Evolutionary conservation across 2,888 invertebrate genomes (phyloP).

Genomic region (Girardia tigrina): DNA sequence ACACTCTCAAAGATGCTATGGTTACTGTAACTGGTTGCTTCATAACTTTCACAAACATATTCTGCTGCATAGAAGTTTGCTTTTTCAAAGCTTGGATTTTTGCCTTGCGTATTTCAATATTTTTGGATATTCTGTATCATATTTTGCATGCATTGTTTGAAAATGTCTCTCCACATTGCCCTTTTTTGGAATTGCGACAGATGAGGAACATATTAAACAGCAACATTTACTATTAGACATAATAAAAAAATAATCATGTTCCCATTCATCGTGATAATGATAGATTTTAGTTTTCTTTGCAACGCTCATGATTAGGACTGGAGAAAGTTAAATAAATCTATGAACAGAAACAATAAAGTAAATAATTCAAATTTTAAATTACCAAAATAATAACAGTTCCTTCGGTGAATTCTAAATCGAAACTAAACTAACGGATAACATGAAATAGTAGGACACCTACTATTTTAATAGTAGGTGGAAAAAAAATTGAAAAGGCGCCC

Average conservation of each 20-base stretch:
- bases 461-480: too few species aligned
- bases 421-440: too few species aligned
- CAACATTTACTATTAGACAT: background rate
- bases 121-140: background rate
- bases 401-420: too few species aligned
- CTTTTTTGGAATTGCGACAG: background rate
- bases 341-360: too few species aligned
- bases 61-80: background rate
- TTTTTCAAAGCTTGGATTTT: background rate
- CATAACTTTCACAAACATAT: background rate
- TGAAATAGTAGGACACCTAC: too few species aligned
- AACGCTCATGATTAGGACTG: too few species aligned
- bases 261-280: background rate
- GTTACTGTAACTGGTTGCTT: background rate
- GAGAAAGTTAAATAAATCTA: too few species aligned
- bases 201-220: background rate
- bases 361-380: too few species aligned
- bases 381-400: too few species aligned
- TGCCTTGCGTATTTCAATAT: too few species aligned
- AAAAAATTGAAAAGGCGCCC: too few species aligned
- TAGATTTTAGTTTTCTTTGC: too few species aligned
- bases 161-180: background rate
- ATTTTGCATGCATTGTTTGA: background rate
- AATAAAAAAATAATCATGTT: background rate
- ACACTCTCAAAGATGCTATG: background rate